Conservation (phyloP, 2,888 invertebrate genomes). For the Myopa testacea region DNA sequence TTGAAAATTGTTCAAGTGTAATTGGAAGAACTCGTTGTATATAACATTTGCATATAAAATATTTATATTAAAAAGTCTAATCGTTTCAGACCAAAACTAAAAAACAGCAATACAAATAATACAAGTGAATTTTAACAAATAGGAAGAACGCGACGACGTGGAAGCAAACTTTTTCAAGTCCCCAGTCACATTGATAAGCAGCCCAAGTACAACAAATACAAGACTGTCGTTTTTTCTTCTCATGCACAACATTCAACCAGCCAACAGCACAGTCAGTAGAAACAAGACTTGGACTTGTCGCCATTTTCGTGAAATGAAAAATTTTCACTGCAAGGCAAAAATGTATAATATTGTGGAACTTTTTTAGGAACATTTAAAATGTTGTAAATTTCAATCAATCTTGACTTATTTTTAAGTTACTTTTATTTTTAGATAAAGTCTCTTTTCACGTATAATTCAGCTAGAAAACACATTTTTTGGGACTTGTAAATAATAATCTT, state of each 20-base stretch:
- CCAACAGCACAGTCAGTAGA: not conserved
- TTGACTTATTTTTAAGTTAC: no score
- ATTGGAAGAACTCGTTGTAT: no score
- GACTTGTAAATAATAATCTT: conserved; percentile 4
- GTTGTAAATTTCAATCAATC: not conserved
- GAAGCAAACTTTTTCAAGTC: conserved; percentile 53
- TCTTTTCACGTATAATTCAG: no score
- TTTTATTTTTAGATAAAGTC: no score
- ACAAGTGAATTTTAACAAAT: no score
- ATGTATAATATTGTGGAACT: conserved; percentile 17
- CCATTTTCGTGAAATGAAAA: conserved; percentile 64
- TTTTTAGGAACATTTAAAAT: not conserved
- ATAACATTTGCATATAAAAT: no score
- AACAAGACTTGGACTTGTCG: conserved; percentile 54
- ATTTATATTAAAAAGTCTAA: no score
- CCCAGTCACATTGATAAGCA: conserved; percentile 28
- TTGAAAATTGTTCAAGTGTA: no score
- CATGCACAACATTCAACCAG: conserved; percentile 15
- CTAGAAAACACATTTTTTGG: no score
- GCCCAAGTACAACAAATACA: conserved; percentile 21
- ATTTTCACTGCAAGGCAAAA: conserved; percentile 46
- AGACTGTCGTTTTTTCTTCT: conserved; percentile 15
- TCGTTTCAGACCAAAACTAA: no score
- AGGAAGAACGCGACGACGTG: conserved; percentile 41
- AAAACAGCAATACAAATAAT: no score